Conservation (phyloP, 37 sponge, comb jelly and placozoan species). For the Dysidea cf. avara region DNA sequence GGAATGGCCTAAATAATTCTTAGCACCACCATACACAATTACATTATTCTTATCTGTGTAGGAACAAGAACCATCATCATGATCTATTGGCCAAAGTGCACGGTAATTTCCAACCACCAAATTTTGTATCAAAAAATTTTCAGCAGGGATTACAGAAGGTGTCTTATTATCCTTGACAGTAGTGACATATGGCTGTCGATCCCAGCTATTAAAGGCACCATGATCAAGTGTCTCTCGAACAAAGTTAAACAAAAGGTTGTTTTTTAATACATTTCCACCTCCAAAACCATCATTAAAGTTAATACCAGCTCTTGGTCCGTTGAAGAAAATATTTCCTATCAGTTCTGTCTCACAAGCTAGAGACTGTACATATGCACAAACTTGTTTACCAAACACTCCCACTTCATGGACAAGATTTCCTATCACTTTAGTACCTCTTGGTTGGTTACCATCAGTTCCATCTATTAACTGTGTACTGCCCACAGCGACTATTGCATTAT, state of each 20-base stretch:
- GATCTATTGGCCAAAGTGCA: conserved; percentile 46
- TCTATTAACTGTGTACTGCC: too few species aligned
- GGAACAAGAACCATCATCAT: conserved; percentile 58
- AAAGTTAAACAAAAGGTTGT: conserved; percentile 51
- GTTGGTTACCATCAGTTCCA: too few species aligned
- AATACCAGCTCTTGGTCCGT: too few species aligned
- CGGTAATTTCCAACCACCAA: conserved; percentile 47
- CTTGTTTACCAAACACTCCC: too few species aligned
- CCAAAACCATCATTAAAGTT: too few species aligned
- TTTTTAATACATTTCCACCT: conserved; percentile 19
- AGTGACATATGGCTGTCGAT: conserved; percentile 40
- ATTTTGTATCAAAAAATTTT: conserved; percentile 14
- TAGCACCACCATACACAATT: conserved; percentile 52
- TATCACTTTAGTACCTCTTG: too few species aligned
- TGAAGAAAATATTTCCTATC: too few species aligned
- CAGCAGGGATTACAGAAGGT: conserved; percentile 30
- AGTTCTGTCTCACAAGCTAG: too few species aligned
- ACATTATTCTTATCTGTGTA: conserved; percentile 46
- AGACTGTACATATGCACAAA: too few species aligned
- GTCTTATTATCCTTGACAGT: neutral
- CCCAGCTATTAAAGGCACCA: too few species aligned
- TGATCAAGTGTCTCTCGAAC: conserved; percentile 56
- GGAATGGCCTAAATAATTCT: conserved; percentile 47
- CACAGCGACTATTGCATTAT: too few species aligned
- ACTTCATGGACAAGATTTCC: too few species aligned